Evolutionary conservation across 2,797 vertebrate genomes (phyloP).

Genomic region (Euphonia xanthogaster): DNA sequence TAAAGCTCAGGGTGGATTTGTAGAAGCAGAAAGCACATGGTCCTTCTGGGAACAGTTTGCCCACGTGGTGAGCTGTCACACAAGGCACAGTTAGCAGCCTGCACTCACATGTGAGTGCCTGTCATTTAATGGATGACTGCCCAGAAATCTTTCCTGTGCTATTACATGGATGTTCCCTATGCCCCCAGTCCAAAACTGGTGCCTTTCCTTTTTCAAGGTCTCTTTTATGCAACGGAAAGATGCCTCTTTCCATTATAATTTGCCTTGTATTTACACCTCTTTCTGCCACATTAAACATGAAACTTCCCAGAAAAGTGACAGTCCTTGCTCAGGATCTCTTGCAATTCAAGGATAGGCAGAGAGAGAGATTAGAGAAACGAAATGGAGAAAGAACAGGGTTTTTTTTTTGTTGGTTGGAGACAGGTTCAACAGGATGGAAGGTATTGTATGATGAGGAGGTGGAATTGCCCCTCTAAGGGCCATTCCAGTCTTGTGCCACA

Average conservation of each 20-base stretch:
- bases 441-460: not conserved
- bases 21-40: not conserved
- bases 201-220: not conserved
- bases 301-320: not conserved
- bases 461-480: not conserved
- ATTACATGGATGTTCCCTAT: not conserved
- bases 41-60: not conserved
- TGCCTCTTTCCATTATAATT: not conserved
- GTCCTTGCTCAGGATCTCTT: not conserved
- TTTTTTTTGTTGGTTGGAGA: not conserved
- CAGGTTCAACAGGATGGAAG: not conserved
- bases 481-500: not conserved
- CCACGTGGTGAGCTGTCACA: fast-evolving
- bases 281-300: not conserved
- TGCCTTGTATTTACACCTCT: not conserved
- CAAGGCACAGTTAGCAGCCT: not conserved
- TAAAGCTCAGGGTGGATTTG: not conserved
- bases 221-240: not conserved
- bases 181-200: not conserved
- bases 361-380: not conserved
- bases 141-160: not conserved
- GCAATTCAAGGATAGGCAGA: not conserved
- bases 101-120: not conserved
- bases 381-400: not conserved
- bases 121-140: not conserved